These are phyloP conservation scores for Salpingus planirostris DNA, from an alignment of 2,888 invertebrate species.

Conservation along the genomic window DNA sequence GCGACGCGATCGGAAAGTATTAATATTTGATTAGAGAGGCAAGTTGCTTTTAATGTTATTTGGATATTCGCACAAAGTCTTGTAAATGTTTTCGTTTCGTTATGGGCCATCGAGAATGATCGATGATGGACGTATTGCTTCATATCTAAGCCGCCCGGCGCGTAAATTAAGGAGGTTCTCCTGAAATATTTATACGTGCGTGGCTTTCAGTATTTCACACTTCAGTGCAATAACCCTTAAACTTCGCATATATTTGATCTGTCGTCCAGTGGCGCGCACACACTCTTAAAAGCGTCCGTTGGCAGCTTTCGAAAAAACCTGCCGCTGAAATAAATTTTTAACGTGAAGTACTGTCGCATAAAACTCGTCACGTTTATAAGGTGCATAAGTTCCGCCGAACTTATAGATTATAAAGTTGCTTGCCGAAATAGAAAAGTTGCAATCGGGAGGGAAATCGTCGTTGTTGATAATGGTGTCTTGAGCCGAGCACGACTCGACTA, in stretches of 20 bases:
- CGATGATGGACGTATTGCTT: conserved; percentile 21
- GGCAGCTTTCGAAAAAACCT: no score
- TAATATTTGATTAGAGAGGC: no score
- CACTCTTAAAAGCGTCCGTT: not conserved
- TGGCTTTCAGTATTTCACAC: conserved; percentile 21
- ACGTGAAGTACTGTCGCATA: no score
- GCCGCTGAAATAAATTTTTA: no score
- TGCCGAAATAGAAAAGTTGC: no score
- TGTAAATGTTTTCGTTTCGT: conserved; percentile 6
- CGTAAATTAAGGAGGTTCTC: conserved; percentile 17
- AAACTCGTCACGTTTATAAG: no score
- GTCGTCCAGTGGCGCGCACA: conserved; percentile 6
- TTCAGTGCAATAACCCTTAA: conserved; percentile 24
- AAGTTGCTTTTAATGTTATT: conserved; percentile 6
- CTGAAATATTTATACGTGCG: conserved; percentile 24
- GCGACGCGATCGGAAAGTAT: conserved; percentile 5
- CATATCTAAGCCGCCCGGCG: conserved; percentile 21
- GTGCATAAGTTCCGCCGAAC: no score
- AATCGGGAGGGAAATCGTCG: no score
- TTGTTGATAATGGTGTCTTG: no score
- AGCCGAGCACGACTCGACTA: no score
- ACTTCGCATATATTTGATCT: conserved; percentile 5
- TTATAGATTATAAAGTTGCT: no score
- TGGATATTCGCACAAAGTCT: conserved; percentile 10
- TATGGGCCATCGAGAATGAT: conserved; percentile 14